These are phyloP conservation scores for Leucoma salicis DNA, from an alignment of 2,888 invertebrate genomes.

Conservation along the genomic window DNA sequence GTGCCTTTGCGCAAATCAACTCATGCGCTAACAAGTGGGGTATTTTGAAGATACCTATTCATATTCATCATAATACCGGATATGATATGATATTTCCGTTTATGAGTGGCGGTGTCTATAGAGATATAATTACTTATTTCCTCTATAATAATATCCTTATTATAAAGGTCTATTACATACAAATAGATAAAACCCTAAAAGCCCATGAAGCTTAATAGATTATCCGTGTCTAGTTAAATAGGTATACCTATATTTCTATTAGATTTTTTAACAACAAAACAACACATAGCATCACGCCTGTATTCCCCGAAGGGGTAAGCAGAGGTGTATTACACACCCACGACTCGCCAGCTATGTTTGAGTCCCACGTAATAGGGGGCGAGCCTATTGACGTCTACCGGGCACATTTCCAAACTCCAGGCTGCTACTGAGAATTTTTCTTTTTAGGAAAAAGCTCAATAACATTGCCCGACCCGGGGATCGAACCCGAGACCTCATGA, in stretches of 20 bases:
- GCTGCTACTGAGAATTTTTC: too few relatives aligned
- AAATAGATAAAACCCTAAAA: constrained; percentile 8
- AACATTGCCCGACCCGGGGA: too few relatives aligned
- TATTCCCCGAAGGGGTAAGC: too few relatives aligned
- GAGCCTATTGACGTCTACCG: too few relatives aligned
- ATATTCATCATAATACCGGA: constrained; percentile 52
- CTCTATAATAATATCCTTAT: constrained; percentile 39
- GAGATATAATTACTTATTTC: constrained; percentile 53
- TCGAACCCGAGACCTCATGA: too few relatives aligned
- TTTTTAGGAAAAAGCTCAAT: too few relatives aligned
- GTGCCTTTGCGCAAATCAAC: constrained; percentile 63
- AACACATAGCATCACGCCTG: too few relatives aligned
- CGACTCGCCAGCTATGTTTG: too few relatives aligned
- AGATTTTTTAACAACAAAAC: too few relatives aligned
- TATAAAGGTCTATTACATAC: constrained; percentile 8
- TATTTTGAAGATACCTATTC: constrained; percentile 51
- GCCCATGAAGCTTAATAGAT: constrained; percentile 5
- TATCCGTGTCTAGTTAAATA: constrained; percentile 6
- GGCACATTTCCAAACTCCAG: too few relatives aligned
- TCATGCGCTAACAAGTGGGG: constrained; percentile 65
- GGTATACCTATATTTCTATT: constrained; percentile 3
- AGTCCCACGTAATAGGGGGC: too few relatives aligned
- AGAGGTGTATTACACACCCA: too few relatives aligned
- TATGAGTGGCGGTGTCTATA: constrained; percentile 54
- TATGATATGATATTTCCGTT: constrained; percentile 76